Evolutionary conservation across 2,113 vertebrate species (phyloP), one percentile per base, ranked within the genome.

Genomic region (Hippocampus guttulatus): DNA sequence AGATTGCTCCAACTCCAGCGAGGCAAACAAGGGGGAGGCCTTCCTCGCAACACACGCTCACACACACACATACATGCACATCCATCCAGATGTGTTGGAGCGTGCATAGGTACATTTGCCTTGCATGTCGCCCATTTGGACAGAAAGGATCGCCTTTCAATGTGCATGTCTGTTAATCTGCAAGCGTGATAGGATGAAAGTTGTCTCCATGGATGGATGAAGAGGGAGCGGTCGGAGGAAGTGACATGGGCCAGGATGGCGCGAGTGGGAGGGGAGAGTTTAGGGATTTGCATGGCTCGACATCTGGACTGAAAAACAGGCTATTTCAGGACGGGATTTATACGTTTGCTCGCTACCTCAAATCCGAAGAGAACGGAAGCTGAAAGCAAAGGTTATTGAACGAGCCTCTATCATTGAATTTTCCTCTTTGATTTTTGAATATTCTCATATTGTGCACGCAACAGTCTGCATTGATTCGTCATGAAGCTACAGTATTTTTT

Each of bases 281-380:
- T 73, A 80, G 89, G 90, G 91, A 91, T 91, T 91, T 91, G 84
- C 81, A 75, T 83, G 84, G 87, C 83, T 83, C 66, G 82, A 91
- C 90, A 91, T 88, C 90, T 91, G 91, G 90, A 87, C 89, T 83
- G 86, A 90, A 89, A 88, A 90, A 87, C 86, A 83, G 79, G 85
- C 90, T 92, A 91, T 91, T 90, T 92, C 87, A 84, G 90, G 90
- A 89, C 52, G 38, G 90, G 91, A 91, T 92, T 93, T 92, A 85
- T 88, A 88, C 75, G 80, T 91, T 88, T 84, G 75, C 79, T 90
- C 86, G 82, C 85, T 90, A 89, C 87, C 88, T 89, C 88, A 91
- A 91, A 91, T 91, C 90, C 85, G 75, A 79, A 73, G 75, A 81
- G 78, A 84, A 75, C 5, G 25, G 71, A 74, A 85, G 83, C 81